phyloP scores from a whole-genome alignment of 2,113 vertebrate species.

The Emydocephalus ijimae region DNA sequence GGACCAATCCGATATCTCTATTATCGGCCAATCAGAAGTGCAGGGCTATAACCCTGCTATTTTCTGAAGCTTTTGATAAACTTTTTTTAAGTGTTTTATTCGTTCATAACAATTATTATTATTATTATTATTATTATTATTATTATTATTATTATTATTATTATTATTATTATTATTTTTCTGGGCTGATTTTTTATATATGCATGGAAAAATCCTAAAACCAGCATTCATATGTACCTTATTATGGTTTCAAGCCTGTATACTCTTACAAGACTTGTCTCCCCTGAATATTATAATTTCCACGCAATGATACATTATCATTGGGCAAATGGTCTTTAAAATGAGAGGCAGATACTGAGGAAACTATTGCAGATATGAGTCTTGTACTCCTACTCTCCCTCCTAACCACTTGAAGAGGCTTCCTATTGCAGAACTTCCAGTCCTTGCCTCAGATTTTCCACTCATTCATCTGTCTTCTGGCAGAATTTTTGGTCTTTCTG shows the following conservation, averaged over 20 bases:
- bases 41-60: too few relatives aligned
- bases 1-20: too few relatives aligned
- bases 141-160: background rate
- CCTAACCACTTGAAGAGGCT: background rate
- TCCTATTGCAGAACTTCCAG: background rate
- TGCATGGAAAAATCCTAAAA: background rate
- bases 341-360: background rate
- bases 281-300: background rate
- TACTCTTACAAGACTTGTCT: background rate
- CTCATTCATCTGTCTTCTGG: conserved; percentile 36
- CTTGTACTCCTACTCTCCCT: background rate
- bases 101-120: too few relatives aligned
- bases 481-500: conserved; percentile 30
- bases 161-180: background rate
- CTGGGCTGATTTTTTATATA: background rate
- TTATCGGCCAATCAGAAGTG: too few relatives aligned
- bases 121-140: background rate
- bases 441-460: conserved; percentile 22
- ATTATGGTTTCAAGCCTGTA: background rate
- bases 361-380: background rate
- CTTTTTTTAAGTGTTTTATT: too few relatives aligned
- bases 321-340: background rate
- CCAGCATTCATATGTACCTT: background rate
- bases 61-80: too few relatives aligned
- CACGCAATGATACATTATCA: background rate